Percentiles rank a stretch among this genome's conserved stretches.
Conservation (phyloP, 2,797 vertebrate genomes). For the Apogon hyalosoma region DNA sequence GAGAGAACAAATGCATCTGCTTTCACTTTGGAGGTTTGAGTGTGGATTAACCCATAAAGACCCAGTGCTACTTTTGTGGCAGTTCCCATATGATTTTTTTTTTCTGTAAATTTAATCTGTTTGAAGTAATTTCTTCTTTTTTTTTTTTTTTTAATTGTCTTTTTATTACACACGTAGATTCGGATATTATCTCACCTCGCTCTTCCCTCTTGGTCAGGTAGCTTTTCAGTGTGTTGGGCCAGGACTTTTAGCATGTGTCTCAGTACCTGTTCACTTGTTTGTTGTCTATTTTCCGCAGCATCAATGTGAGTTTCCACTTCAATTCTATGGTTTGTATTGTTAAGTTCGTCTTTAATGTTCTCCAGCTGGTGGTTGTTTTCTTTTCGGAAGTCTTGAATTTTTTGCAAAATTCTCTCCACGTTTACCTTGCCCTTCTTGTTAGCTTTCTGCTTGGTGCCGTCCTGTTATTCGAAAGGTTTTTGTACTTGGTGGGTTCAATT, state of each 20-base stretch:
- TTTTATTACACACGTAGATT: no score
- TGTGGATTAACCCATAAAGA: no score
- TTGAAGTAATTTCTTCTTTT: background rate
- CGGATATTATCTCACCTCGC: background rate
- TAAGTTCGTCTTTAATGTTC: background rate
- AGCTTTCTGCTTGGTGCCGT: no score
- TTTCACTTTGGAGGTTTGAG: no score
- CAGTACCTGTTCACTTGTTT: background rate
- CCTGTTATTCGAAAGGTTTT: no score
- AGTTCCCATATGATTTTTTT: no score
- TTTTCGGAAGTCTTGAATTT: background rate
- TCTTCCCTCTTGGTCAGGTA: background rate
- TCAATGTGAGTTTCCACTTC: background rate
- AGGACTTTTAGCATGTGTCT: background rate
- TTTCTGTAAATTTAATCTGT: no score
- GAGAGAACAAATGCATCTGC: no score
- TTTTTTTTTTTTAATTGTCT: no score
- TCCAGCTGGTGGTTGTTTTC: background rate
- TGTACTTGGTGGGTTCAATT: no score
- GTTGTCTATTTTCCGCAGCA: background rate
- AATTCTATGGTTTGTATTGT: background rate
- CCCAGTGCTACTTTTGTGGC: no score
- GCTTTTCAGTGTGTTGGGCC: background rate
- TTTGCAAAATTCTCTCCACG: background rate
- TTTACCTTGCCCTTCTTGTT: no score